Evolutionary conservation across 2,888 invertebrate genomes (phyloP).

Genomic region (Altica lythri): DNA sequence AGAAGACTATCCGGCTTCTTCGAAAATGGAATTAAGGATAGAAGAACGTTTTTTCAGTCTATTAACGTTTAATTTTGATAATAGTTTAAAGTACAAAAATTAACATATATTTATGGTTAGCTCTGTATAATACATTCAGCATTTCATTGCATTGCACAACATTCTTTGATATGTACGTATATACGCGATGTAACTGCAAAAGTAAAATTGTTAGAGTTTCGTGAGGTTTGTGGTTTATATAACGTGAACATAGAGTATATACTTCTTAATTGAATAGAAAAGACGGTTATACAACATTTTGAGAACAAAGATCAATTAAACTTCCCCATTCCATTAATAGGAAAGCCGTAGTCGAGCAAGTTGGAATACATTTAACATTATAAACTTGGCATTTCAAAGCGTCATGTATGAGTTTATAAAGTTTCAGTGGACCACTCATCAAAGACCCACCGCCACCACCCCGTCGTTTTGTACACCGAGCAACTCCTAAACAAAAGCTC

Average conservation of each 20-base stretch:
- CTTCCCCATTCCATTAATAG: slow-evolving; percentile 36
- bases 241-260: slow-evolving; percentile 13
- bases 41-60: too few relatives aligned
- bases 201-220: too few relatives aligned
- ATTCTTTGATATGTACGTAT: too few relatives aligned
- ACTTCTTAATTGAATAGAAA: slow-evolving; percentile 23
- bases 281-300: slow-evolving; percentile 30
- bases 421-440: slow-evolving; percentile 46
- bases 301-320: slow-evolving; percentile 37
- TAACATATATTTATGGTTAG: too few relatives aligned
- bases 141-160: too few relatives aligned
- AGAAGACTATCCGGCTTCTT: too few relatives aligned
- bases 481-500: slow-evolving; percentile 36
- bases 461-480: slow-evolving; percentile 28
- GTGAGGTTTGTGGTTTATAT: slow-evolving; percentile 16
- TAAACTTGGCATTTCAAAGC: slow-evolving; percentile 40
- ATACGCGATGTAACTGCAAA: too few relatives aligned
- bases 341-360: slow-evolving; percentile 37
- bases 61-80: too few relatives aligned
- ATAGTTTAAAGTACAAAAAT: too few relatives aligned
- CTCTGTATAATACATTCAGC: too few relatives aligned
- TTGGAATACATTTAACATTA: slow-evolving; percentile 39
- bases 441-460: slow-evolving; percentile 36
- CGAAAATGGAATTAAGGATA: too few relatives aligned
- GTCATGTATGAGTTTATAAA: slow-evolving; percentile 41